phyloP scores from a whole-genome alignment of 2,888 invertebrate genomes.

The Drosophila affinis region DNA sequence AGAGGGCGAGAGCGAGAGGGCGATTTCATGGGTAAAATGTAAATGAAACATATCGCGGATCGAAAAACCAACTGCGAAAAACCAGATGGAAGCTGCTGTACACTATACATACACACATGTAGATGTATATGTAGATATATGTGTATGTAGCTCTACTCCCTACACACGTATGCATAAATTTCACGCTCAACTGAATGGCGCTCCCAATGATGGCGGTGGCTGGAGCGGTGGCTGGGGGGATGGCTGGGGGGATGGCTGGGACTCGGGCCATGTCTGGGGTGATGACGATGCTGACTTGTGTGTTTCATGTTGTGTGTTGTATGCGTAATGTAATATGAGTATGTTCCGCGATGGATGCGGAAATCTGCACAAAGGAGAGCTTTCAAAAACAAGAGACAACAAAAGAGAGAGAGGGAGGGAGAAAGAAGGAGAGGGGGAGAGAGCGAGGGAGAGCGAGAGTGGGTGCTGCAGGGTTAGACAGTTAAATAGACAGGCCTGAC shows the following conservation, averaged over 20 bases:
- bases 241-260: background rate
- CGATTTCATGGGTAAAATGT: constrained; percentile 23
- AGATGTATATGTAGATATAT: background rate
- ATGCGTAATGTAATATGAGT: constrained; percentile 40
- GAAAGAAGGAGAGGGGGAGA: no score
- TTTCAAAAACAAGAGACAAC: constrained; percentile 49
- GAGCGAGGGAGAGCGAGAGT: background rate
- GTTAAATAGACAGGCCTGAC: constrained; percentile 73
- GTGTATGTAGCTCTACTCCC: constrained; percentile 18
- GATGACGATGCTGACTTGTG: constrained; percentile 37
- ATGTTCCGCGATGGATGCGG: constrained; percentile 46
- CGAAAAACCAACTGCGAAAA: constrained; percentile 38
- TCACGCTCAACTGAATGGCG: constrained; percentile 52
- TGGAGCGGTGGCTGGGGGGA: constrained; percentile 1
- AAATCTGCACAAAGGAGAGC: constrained; percentile 69
- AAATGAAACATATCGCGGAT: constrained; percentile 42
- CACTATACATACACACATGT: background rate
- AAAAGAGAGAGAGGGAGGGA: background rate
- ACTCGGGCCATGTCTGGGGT: background rate
- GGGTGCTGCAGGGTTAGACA: constrained; percentile 42
- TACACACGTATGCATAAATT: constrained; percentile 53
- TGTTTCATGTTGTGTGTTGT: constrained; percentile 5
- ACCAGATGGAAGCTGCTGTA: constrained; percentile 25
- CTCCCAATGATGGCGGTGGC: constrained; percentile 26
- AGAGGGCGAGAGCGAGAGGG: background rate